Base-by-base conservation (phyloP, 2,113 vertebrate species). In the Heliornis fulica region DNA sequence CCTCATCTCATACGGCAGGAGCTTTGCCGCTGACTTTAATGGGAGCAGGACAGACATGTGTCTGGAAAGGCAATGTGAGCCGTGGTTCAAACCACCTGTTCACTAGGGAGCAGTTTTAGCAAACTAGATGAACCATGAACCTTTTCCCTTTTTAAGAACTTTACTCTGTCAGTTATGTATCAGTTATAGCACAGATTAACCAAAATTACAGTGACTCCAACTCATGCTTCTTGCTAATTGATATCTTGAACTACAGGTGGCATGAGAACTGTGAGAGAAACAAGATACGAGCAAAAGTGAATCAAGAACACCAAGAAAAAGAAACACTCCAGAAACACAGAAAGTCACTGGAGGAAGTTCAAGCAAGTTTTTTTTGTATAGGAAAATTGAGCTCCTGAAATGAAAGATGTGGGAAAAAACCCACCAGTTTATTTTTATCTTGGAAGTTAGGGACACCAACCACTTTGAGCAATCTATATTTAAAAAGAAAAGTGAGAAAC, bases 391-490 rank as follows among this genome's bases (percentile, higher is more conserved):
- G 36, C 7, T 59, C 22, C 36, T 61, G 31, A 95, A 89, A 66
- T 34, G 28, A 78, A 84, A 60, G 32, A 57, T 40, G 32, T 83
- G 13, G 1, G 22, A 34, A 74, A 63, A 5, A 53, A 16, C 15
- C 15, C 10, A 13, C 7, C 5, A 32, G 26, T 16, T 94, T 51
- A 81, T 91, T 94, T 89, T 64, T 59, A 36, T 71, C 45, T 43
- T 82, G 32, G 23, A 82, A 74, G 53, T 87, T 66, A 94, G n/a
- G 61, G 48, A 38, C 8, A 60, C 43, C 43, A 41, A 53, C 50
- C 94, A 79, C 41, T 76, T 81, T 40, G 28, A 91, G 46, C 32
- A 78, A 78, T 84, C n/a, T 59, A 38, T 79, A 64, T 89, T 64
- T 68, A 51, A 53, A 93, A 83, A 86, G 36, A 12, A 63, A 75